Percentiles rank a stretch among this genome's conserved stretches.
phyloP scores from a whole-genome alignment of 2,888 invertebrate genomes.

The Andrena camellia region DNA sequence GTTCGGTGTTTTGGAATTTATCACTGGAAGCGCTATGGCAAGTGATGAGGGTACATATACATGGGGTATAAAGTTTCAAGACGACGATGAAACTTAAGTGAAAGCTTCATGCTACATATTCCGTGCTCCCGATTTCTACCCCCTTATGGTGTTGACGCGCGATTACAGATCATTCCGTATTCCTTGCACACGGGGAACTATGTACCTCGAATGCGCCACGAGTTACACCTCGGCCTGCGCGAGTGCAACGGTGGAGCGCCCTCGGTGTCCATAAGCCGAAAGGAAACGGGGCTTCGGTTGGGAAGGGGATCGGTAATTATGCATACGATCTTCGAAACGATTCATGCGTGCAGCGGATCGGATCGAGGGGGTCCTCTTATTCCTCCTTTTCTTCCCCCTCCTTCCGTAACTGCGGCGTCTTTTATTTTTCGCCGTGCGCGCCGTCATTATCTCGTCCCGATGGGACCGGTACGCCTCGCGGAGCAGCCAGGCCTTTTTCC shows the following conservation, averaged over 20 bases:
- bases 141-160: no score
- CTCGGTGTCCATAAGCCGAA: constrained; percentile 33
- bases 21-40: no score
- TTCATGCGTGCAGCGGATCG: constrained; percentile 70
- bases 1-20: no score
- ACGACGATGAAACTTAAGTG: no score
- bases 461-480: constrained; percentile 16
- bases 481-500: background rate
- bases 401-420: background rate
- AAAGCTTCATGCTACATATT: no score
- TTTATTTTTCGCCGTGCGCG: constrained; percentile 34
- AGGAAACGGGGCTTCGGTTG: constrained; percentile 27
- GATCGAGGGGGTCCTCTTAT: constrained; percentile 49
- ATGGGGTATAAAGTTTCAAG: no score
- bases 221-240: constrained; percentile 1
- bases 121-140: no score
- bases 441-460: constrained; percentile 51
- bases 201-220: constrained; percentile 9
- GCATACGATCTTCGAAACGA: constrained; percentile 71
- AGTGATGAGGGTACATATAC: no score
- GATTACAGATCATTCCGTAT: background rate
- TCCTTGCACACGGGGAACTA: constrained; percentile 2
- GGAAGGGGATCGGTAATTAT: constrained; percentile 61
- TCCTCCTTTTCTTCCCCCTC: constrained; percentile 34
- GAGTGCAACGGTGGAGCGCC: constrained; percentile 6